Base-by-base conservation (phyloP, 1,140 invertebrate species). In the Physella acuta region DNA sequence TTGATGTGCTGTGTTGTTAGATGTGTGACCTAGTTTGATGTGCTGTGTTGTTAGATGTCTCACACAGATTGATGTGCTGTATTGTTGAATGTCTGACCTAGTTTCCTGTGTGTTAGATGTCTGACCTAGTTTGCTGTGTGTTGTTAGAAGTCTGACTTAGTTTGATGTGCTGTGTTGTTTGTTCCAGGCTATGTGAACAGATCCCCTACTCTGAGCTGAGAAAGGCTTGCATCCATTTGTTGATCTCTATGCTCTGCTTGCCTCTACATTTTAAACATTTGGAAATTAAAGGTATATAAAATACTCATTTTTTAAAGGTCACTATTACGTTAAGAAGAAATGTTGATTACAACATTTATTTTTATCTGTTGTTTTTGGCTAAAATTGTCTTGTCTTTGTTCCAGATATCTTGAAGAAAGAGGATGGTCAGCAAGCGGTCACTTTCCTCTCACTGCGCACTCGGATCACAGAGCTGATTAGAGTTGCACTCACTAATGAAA, bases 221-320 rank as follows among this genome's bases (percentile, higher is more conserved):
- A 69, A 90, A 93, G 76, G 92, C 95, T 4, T 93, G 93, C 11
- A 95, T 97, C 71, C 92, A 96, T 78, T 86, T 97, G 28, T 85
- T 99, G 20, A 83, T 97, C 59, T 97, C 95, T 0, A 90, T 97
- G 79, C 86, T 97, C 37, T 91, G 92, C 34, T 88, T 98, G 71
- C 95, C 96, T 0, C 86, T 97, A 52, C 95, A 98, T 86, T 97
- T 95, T 82, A 91, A 81, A 63, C 78, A 83, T 68, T 75, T 88
- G 11, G 76, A 85, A 63, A 87, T 87, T 31, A 85, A 85, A 89
- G 85, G 90, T 91, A 85, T n/a, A 80, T 72, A 72, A 37, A 36
- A 30, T 63, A 20, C n/a, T 1, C 28, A 59, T 30, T 33, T 31
- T 59, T 59, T 55, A 55, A 55, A 20, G 16, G 5, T 55, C 53